phyloP scores from a whole-genome alignment of 2,797 vertebrate species.

The Okamejei kenojei region DNA sequence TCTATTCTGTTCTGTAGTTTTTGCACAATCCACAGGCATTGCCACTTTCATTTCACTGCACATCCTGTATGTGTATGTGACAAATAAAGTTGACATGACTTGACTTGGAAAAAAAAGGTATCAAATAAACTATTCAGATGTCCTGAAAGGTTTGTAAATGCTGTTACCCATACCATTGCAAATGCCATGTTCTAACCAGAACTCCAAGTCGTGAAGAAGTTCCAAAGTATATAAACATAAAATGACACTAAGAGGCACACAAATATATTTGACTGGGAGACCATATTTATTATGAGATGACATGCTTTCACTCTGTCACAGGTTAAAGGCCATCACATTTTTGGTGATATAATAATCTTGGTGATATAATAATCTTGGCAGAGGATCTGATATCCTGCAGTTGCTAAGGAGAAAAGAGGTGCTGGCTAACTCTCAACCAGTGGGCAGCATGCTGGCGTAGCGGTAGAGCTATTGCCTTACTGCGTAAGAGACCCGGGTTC shows the following conservation, averaged over 20 bases:
- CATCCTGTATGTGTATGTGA: too few species aligned
- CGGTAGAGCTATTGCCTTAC: too few species aligned
- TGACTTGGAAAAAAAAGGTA: neutral
- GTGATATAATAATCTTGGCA: neutral
- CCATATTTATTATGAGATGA: neutral
- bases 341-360: neutral
- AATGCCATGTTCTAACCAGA: neutral
- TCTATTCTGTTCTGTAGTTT: too few species aligned
- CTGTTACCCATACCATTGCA: neutral
- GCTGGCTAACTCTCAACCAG: too few species aligned
- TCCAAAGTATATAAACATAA: too few species aligned
- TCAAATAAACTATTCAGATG: neutral
- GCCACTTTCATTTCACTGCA: too few species aligned
- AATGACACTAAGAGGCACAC: too few species aligned
- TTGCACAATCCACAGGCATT: too few species aligned
- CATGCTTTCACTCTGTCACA: neutral
- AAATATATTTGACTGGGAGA: neutral
- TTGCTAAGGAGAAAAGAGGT: neutral
- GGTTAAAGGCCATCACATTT: neutral
- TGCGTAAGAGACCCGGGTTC: too few species aligned
- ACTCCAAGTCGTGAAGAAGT: neutral
- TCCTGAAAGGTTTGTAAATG: neutral
- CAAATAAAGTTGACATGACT: too few species aligned
- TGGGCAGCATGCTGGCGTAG: too few species aligned
- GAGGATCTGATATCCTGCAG: neutral